Evolutionary conservation across 1,140 invertebrate genomes (phyloP).

Genomic region (Ooceraea biroi): DNA sequence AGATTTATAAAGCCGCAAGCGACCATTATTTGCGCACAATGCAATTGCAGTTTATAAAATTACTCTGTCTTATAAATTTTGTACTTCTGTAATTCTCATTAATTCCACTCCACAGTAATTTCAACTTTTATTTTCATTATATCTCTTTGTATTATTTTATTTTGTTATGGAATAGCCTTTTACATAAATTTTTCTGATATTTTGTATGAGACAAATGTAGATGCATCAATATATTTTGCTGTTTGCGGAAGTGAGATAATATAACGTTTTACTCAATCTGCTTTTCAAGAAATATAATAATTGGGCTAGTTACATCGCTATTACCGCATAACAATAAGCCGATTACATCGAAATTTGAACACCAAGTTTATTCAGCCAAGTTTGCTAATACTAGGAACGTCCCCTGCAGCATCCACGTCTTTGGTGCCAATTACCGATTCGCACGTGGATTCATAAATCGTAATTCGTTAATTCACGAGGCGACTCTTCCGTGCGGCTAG

Average conservation of each 20-base stretch:
- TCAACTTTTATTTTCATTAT: not conserved
- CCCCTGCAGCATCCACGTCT: constrained; percentile 62
- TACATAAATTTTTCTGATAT: not conserved
- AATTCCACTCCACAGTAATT: not conserved
- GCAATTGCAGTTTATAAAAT: too few relatives aligned
- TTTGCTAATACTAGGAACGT: constrained; percentile 48
- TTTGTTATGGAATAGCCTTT: not conserved
- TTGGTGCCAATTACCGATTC: constrained; percentile 74
- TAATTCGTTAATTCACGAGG: constrained; percentile 75
- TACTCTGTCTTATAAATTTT: not conserved
- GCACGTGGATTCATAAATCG: constrained; percentile 73
- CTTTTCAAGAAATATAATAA: not conserved
- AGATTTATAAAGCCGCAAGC: constrained; percentile 15
- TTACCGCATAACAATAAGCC: constrained; percentile 23
- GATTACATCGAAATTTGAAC: constrained; percentile 19
- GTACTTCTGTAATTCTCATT: not conserved
- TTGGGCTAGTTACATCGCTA: constrained; percentile 22
- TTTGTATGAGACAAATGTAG: too few relatives aligned
- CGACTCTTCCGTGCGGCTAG: constrained; percentile 50
- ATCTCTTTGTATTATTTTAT: not conserved
- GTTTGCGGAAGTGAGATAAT: not conserved
- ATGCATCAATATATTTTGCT: not conserved
- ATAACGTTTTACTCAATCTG: not conserved
- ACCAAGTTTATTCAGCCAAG: constrained; percentile 16
- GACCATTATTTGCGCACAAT: not conserved